Evolutionary conservation across 1,140 invertebrate genomes (phyloP).

Genomic region (Amyelois transitella): DNA sequence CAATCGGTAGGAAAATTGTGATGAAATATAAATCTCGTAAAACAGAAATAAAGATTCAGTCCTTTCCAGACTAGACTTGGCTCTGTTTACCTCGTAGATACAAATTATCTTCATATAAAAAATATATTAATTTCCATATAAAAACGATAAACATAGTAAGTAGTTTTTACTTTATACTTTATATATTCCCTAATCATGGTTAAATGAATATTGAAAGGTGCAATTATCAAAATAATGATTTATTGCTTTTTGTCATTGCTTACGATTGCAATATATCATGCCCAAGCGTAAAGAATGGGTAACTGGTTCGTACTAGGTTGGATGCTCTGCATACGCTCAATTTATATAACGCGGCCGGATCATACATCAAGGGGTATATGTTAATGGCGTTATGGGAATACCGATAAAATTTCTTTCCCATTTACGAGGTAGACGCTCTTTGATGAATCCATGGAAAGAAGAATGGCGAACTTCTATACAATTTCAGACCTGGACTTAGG

Average conservation of each 20-base stretch:
- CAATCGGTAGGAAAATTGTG: too few relatives aligned
- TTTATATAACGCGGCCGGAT: neutral
- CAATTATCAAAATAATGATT: neutral
- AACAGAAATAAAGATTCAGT: too few relatives aligned
- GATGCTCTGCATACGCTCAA: neutral
- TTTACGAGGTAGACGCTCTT: neutral
- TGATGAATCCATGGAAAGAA: neutral
- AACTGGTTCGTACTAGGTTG: neutral
- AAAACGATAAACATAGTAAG: too few relatives aligned
- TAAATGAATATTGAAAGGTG: neutral
- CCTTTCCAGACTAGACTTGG: too few relatives aligned
- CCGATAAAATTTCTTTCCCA: neutral
- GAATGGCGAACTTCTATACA: too few relatives aligned
- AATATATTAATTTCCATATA: too few relatives aligned
- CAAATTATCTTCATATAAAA: too few relatives aligned
- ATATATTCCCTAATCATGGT: too few relatives aligned
- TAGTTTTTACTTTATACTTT: too few relatives aligned
- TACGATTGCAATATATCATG: constrained; percentile 1
- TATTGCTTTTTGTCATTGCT: neutral
- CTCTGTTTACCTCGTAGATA: too few relatives aligned
- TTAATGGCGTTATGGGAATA: neutral
- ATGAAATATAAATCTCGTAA: too few relatives aligned
- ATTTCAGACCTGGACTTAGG: too few relatives aligned
- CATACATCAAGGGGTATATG: constrained; percentile 1
- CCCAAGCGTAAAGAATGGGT: constrained; percentile 1